These are phyloP conservation scores for Calcarius lapponicus DNA, from an alignment of 2,797 vertebrate genomes.

Conservation along the genomic window DNA sequence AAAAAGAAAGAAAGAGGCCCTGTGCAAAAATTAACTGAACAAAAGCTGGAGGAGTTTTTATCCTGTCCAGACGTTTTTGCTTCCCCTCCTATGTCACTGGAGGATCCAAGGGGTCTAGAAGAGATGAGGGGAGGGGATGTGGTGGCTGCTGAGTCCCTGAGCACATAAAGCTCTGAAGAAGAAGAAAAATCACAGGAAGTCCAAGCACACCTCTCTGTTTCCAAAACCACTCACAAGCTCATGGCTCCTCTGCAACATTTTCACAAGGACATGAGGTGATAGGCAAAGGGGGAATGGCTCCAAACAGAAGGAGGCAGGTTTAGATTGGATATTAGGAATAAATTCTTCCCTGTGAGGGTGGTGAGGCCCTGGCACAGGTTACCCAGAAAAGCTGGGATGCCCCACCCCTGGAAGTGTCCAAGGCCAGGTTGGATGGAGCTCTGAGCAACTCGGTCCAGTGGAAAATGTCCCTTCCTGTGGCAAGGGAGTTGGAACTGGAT, in stretches of 20 bases:
- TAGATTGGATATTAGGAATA: no score
- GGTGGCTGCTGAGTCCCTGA: neutral
- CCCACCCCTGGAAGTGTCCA: neutral
- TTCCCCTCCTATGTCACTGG: neutral
- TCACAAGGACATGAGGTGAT: neutral
- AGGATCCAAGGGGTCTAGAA: neutral
- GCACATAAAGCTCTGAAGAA: neutral
- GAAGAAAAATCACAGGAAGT: neutral
- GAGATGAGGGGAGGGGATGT: neutral
- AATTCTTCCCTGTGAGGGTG: neutral
- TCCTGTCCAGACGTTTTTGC: neutral
- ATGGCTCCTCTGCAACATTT: neutral
- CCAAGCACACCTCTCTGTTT: neutral
- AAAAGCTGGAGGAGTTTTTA: neutral
- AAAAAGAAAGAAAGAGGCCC: neutral
- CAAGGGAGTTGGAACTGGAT: neutral
- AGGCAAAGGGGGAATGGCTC: neutral
- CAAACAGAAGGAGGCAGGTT: neutral
- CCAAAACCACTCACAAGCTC: neutral
- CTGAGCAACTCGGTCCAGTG: neutral
- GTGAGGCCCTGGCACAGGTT: neutral
- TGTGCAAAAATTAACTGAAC: neutral
- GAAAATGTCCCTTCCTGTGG: neutral
- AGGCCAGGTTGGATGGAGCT: neutral
- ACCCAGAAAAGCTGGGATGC: rapidly evolving